Base-by-base conservation (phyloP, 2,888 invertebrate species). In the Pollenia angustigena region DNA sequence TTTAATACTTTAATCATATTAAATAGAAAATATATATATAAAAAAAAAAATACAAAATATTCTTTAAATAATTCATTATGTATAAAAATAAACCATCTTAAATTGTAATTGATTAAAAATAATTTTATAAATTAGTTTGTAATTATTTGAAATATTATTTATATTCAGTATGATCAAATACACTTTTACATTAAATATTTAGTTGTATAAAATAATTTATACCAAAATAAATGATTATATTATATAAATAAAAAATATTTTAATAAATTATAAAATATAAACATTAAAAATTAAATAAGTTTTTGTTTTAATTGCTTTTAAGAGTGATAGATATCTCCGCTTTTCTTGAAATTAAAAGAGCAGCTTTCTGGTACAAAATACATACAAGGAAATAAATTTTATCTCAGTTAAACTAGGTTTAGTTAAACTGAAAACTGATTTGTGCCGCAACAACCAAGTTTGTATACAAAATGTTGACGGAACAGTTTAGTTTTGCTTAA, bases 181-280 rank as follows among this genome's bases (percentile, higher is more conserved):
- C 23, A 54, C 32, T 4, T 23, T 23, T 56, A 11, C 48, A 62
- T 60, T 48, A 14, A 18, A 66, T 71, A 64, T 58, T 81, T 75
- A 84, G 68, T 81, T 76, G 44, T 87, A 72, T n/a, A 72, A 50
- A 72, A 60, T 64, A 72, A 71, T 81, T 64, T 76, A 76, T 85
- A 81, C 68, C 84, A 84, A 80, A 79, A 72, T 84, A 84, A 74
- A 50, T 71, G 50, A 69, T 71, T 66, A 56, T 68, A 68, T 72
- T 32, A 32, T 32, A 32, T 6, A 32, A 32, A 52, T 58, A 75
- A 66, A 78, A 12, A 62, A 11, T 16, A 32, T 32, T 32, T 32
- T 0, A 81, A 62, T 8, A 72, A 50, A 69, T n/a, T 10, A 62
- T 7, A 9, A 48, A 62, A 80, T 23, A 42, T 12, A 58, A 46